Conservation (phyloP, 2,888 invertebrate genomes). For the Hanleya hanleyi region DNA sequence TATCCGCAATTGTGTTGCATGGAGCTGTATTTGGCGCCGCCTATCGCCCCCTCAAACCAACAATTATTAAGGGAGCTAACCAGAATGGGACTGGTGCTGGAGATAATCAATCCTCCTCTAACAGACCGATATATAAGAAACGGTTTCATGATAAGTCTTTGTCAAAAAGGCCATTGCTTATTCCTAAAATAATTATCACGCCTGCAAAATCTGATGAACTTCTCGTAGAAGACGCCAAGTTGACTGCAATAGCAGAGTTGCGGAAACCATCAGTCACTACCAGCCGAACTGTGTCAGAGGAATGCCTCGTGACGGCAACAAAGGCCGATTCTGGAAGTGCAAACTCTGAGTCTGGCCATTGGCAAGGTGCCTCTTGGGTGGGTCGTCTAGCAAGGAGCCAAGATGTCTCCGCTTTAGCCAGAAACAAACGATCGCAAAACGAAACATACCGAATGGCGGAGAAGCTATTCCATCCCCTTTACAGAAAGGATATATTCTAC, state of each 20-base stretch:
- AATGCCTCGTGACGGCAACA: neutral
- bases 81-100: neutral
- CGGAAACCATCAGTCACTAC: neutral
- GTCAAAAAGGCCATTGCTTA: neutral
- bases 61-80: neutral
- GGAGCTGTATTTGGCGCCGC: constrained; percentile 86
- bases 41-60: constrained; percentile 84
- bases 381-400: constrained; percentile 45
- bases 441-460: neutral
- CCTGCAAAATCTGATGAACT: neutral
- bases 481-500: constrained; percentile 96
- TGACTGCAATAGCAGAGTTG: neutral
- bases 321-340: too few relatives aligned
- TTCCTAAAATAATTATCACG: constrained; percentile 5
- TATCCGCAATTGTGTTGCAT: constrained; percentile 85
- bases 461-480: constrained; percentile 81
- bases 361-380: constrained; percentile 13
- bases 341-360: neutral
- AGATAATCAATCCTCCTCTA: neutral
- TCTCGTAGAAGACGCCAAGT: neutral
- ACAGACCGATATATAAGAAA: neutral
- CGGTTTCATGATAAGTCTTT: neutral
- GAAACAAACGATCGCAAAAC: neutral
- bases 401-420: constrained; percentile 20
- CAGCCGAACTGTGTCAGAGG: neutral